Evolutionary conservation across 92 coral and sea anemone genomes (phyloP), one percentile per base, ranked within the genome.

Genomic region (Palythoa caribaeorum): DNA sequence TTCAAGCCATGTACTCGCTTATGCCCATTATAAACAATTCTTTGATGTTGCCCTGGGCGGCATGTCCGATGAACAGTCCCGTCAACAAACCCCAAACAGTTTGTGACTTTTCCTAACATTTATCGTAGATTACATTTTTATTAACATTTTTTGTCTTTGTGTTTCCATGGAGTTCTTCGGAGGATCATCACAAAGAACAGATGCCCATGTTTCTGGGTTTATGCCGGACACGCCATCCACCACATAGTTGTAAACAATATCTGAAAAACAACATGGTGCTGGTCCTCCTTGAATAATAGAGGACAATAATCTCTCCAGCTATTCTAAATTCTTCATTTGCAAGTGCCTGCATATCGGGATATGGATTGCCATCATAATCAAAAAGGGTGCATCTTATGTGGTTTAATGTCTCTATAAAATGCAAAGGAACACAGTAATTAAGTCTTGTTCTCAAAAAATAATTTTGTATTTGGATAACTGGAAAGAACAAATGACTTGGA

Each of bases 281-380:
- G 93, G 90, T 48, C 93, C 93, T 66, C 93, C 93, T 87, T 91
- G 93, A 75, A 91, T 54, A 69, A 93, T 73, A 11, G 93, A 90
- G 38, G 88, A 79, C 47, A 84, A 90, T 90, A 52, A 93, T 39
- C 39, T 90, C 91, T 57, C 93, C 95, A 76, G 90, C 90, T 44
- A 88, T 78, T 52, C 80, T 83, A n/a, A 93, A 93, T 84, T 93
- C 95, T 79, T 90, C 91, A 40, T 86, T 88, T 52, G 89, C 90
- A 85, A 91, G 85, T 57, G 96, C 94, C 73, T 81, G 75, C 87
- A 88, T 91, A 84, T 90, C 88, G 28, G 90, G 78, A 78, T 88
- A 76, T 55, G 92, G 94, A 78, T 79, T 92, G 38, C 96, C 96
- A 87, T 83, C 88, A 79, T 87, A 53, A 85, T 87, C 75, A 78